A percentile compares a stretch with the other conserved stretches of the same genome.
Evolutionary conservation across 2,797 vertebrate genomes (phyloP).

Genomic region (Pogonophryne albipinna): DNA sequence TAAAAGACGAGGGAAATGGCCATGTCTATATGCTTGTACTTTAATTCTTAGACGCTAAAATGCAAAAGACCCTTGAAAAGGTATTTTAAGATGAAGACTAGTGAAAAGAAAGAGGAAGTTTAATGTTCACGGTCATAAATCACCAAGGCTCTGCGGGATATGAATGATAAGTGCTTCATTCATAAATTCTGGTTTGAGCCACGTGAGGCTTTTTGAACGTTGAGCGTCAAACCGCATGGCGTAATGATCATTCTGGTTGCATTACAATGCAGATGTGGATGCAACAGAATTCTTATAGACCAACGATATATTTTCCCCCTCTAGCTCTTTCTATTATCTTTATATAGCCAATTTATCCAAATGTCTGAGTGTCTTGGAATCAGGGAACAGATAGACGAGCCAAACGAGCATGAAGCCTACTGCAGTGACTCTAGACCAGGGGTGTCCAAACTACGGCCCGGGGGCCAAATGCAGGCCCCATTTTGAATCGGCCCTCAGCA

Average conservation of each 20-base stretch:
- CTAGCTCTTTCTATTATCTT: slow-evolving; percentile 10
- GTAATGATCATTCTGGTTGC: slow-evolving; percentile 3
- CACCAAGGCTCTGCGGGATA: slow-evolving; percentile 42
- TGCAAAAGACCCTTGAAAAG: slow-evolving; percentile 24
- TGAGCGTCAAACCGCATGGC: neutral
- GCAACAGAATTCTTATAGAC: slow-evolving; percentile 19
- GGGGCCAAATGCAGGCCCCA: no score
- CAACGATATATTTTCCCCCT: neutral
- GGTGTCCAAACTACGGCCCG: no score
- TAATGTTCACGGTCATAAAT: slow-evolving; percentile 69
- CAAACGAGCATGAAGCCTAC: no score
- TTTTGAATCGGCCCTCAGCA: no score
- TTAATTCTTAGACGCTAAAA: slow-evolving; percentile 16
- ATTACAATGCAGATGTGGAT: slow-evolving; percentile 25
- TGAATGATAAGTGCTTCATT: slow-evolving; percentile 61
- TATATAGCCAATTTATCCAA: slow-evolving; percentile 40
- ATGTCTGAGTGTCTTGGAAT: slow-evolving; percentile 19
- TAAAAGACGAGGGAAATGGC: slow-evolving; percentile 44
- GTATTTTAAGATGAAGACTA: slow-evolving; percentile 40
- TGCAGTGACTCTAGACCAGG: no score
- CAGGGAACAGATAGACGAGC: slow-evolving; percentile 1
- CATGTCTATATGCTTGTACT: slow-evolving; percentile 16
- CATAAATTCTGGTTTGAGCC: slow-evolving; percentile 46
- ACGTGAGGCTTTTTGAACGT: slow-evolving; percentile 23
- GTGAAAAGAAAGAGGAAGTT: slow-evolving; percentile 60